Evolutionary conservation across 92 coral and sea anemone species (phyloP).

Genomic region (Anthopleura xanthogrammica): DNA sequence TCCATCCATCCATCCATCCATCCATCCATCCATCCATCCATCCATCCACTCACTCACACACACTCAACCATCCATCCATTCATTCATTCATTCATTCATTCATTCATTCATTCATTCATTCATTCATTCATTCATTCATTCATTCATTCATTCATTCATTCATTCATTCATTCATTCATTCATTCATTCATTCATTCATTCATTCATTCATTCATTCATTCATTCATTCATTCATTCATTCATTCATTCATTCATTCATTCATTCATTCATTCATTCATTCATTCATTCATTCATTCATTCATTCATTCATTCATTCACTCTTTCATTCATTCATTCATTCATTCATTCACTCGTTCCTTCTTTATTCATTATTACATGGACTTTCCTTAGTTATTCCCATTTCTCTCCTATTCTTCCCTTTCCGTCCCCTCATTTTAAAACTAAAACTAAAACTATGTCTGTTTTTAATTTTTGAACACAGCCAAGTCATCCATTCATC

Average conservation of each 20-base stretch:
- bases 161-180: too few relatives aligned
- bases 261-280: background rate
- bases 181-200: background rate
- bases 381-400: background rate
- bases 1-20: background rate
- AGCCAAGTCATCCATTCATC: too few relatives aligned
- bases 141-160: background rate
- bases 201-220: background rate
- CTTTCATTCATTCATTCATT: background rate
- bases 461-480: too few relatives aligned
- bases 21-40: too few relatives aligned
- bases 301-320: background rate
- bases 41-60: too few relatives aligned
- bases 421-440: background rate
- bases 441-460: too few relatives aligned
- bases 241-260: background rate
- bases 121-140: background rate
- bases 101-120: background rate
- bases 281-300: background rate
- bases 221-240: background rate
- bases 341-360: background rate
- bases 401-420: background rate
- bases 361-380: background rate
- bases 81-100: too few relatives aligned
- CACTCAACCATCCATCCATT: too few relatives aligned